phyloP scores from a whole-genome alignment of 2,797 vertebrate genomes.

The Clarias fuscus region DNA sequence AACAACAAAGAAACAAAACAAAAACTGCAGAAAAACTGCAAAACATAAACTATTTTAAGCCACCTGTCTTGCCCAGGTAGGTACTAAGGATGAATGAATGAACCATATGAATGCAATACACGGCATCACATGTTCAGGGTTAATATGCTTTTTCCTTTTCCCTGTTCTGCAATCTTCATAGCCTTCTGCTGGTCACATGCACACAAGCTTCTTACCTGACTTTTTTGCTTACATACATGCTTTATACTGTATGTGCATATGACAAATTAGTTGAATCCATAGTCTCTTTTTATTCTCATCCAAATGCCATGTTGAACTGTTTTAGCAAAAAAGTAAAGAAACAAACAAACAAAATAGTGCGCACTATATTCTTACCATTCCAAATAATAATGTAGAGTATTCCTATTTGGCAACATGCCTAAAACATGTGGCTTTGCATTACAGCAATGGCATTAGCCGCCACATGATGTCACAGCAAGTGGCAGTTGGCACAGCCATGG shows the following conservation, averaged over 20 bases:
- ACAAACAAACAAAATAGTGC: background rate
- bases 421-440: slow-evolving; percentile 10
- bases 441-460: slow-evolving; percentile 31
- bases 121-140: background rate
- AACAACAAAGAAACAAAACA: too few relatives aligned
- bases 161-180: background rate
- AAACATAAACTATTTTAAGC: background rate
- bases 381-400: background rate
- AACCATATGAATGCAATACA: background rate
- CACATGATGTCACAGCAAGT: slow-evolving; percentile 44
- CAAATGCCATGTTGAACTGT: background rate
- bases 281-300: background rate
- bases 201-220: background rate
- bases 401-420: background rate
- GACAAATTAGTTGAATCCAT: background rate
- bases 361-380: background rate
- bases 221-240: background rate
- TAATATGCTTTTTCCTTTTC: background rate
- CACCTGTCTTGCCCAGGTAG: background rate
- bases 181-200: too few relatives aligned
- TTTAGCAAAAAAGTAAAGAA: background rate
- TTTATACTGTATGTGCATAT: background rate
- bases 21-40: background rate
- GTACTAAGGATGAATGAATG: background rate
- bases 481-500: slow-evolving; percentile 50